phyloP scores from a whole-genome alignment of 2,113 vertebrate species.

The Psittacula cyanocephala region DNA sequence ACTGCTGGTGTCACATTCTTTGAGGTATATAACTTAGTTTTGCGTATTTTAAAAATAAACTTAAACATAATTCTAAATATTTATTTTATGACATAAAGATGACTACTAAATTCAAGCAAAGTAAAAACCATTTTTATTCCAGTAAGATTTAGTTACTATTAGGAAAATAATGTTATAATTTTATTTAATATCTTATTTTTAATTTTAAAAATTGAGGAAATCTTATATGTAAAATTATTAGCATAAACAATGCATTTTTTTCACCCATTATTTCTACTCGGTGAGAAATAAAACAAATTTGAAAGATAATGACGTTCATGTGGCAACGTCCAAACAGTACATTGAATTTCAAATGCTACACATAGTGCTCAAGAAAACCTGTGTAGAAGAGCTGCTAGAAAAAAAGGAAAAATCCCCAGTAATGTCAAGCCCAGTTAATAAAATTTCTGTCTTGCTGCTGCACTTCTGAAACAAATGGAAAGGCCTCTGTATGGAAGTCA shows the following conservation, averaged over 20 bases:
- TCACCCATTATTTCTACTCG: not conserved
- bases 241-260: not conserved
- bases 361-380: not conserved
- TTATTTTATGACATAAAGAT: conserved; percentile 26
- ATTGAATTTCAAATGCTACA: not conserved
- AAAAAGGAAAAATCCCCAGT: not conserved
- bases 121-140: not conserved
- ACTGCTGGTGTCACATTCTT: conserved; percentile 58
- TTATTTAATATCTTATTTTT: not conserved
- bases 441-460: not conserved
- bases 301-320: not conserved
- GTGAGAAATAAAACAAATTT: conserved; percentile 24
- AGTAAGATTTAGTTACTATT: not conserved
- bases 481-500: not conserved
- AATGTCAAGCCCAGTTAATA: not conserved
- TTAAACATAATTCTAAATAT: conserved; percentile 44
- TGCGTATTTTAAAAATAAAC: conserved; percentile 59
- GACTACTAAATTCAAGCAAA: conserved; percentile 27
- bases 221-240: not conserved
- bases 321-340: not conserved
- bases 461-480: not conserved
- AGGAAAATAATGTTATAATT: not conserved
- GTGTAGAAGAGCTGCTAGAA: not conserved
- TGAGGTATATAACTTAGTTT: conserved; percentile 56
- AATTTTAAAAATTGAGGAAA: not conserved